Evolutionary conservation across 1,140 invertebrate genomes (phyloP), one percentile per base, ranked within the genome.

Genomic region (Hyposmocoma kahamanoa): DNA sequence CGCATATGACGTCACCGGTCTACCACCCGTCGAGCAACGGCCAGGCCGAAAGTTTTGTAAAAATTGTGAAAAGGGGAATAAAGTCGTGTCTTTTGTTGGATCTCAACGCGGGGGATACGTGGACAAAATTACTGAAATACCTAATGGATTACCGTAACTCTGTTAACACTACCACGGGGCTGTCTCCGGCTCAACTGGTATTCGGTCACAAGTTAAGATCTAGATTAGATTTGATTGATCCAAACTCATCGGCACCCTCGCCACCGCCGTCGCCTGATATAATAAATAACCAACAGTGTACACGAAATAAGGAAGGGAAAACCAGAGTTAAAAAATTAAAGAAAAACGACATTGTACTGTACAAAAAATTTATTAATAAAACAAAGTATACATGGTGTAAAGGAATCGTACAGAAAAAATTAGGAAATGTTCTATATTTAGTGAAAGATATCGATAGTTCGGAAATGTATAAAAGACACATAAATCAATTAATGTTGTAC

Each of bases 11-110:
- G 18, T 44, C 42, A 21, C 42, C 49, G 19, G 38, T 20, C 3
- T 49, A 49, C 30, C 47, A 49, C n/a, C 38, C 47, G 4, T 38
- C 47, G 8, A 49, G 38, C 10, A 49, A 49, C 47, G 46, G 34
- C 9, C 46, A 47, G 17, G 46, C 46, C 8, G 46, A 38, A 30
- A 36, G 21, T 22, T 47, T 26, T 26, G 46, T 47, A 1, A 47
- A 47, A 22, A 36, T 47, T 21, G 32, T 39, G 10, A 47, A 47
- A 39, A 47, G 39, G 20, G 46, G 34, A 17, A 47, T 47, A 26
- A 38, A 39, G 22, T 38, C 46, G 15, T 26, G 4, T 18, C 4
- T 47, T 5, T 18, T 19, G 18, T 3, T 5, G 4, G 22, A 15
- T 22, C 4, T 11, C 9, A 46, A 34, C 15, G 21, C 4, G 3